Conservation (phyloP, 2,797 vertebrate genomes). For the Antennarius maculatus region DNA sequence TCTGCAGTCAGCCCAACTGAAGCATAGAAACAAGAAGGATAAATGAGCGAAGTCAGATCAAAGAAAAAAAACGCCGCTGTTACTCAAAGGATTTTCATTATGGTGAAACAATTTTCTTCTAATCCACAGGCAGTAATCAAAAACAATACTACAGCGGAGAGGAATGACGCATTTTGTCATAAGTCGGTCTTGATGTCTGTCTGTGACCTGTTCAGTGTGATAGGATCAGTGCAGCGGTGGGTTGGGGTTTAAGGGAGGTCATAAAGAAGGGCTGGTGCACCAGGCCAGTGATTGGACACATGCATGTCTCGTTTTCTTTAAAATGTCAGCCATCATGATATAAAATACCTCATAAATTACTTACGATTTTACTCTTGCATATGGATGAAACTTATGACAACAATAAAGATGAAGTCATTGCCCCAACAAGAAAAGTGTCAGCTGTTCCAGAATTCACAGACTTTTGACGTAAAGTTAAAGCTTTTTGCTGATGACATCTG, state of each 20-base stretch:
- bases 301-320: conserved; percentile 24
- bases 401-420: no score
- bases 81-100: conserved; percentile 57
- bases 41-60: conserved; percentile 46
- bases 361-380: background rate
- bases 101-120: conserved; percentile 54
- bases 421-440: no score
- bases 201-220: conserved; percentile 57
- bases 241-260: conserved; percentile 47
- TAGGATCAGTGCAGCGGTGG: conserved; percentile 48
- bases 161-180: conserved; percentile 71
- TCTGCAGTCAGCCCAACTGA: conserved; percentile 30
- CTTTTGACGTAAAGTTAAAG: no score
- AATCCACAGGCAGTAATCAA: conserved; percentile 77
- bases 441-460: no score
- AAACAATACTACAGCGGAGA: conserved; percentile 47
- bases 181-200: conserved; percentile 52
- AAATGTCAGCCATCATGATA: background rate
- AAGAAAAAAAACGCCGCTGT: conserved; percentile 57
- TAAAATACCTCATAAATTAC: background rate
- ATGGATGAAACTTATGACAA: background rate
- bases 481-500: no score
- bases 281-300: conserved; percentile 52
- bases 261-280: conserved; percentile 39
- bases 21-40: conserved; percentile 43